Evolutionary conservation across 2,797 vertebrate species (phyloP).

Genomic region (Sternarchorhynchus goeldii): DNA sequence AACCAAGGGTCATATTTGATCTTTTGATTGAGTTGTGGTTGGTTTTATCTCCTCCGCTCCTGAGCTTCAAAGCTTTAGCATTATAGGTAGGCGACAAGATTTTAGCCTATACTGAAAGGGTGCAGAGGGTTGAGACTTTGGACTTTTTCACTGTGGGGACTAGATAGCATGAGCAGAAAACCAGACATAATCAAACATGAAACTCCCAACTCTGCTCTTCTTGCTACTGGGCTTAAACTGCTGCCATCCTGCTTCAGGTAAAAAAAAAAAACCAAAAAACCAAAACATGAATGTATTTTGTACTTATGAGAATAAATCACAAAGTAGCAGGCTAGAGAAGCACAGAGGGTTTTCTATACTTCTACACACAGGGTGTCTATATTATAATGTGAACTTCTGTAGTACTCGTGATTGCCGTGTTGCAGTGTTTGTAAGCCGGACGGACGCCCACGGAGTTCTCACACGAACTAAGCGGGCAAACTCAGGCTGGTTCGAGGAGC

Average conservation of each 20-base stretch:
- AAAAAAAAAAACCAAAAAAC: conserved; percentile 9
- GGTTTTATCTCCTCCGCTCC: neutral
- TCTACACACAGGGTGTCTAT: neutral
- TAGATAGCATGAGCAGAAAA: conserved; percentile 23
- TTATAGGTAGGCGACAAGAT: conserved; percentile 7
- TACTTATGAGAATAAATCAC: neutral
- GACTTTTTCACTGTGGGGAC: conserved; percentile 42
- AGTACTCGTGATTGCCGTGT: neutral
- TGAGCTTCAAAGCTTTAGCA: neutral
- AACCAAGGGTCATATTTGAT: neutral
- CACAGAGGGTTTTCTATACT: neutral
- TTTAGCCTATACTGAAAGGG: conserved; percentile 12
- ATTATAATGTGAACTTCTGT: no score
- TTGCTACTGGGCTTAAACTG: conserved; percentile 52
- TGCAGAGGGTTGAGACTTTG: conserved; percentile 63
- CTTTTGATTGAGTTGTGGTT: neutral
- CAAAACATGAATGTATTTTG: neutral
- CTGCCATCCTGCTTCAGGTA: conserved; percentile 69
- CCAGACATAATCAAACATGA: conserved; percentile 60
- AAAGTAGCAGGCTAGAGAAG: no score
- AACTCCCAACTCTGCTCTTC: conserved; percentile 56
- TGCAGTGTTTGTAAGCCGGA: conserved; percentile 80
- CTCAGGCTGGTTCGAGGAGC: conserved; percentile 84
- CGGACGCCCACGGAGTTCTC: conserved; percentile 72
- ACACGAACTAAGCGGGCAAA: conserved; percentile 78